Evolutionary conservation across 2,888 invertebrate genomes (phyloP).

Genomic region (Octonoba sinensis): DNA sequence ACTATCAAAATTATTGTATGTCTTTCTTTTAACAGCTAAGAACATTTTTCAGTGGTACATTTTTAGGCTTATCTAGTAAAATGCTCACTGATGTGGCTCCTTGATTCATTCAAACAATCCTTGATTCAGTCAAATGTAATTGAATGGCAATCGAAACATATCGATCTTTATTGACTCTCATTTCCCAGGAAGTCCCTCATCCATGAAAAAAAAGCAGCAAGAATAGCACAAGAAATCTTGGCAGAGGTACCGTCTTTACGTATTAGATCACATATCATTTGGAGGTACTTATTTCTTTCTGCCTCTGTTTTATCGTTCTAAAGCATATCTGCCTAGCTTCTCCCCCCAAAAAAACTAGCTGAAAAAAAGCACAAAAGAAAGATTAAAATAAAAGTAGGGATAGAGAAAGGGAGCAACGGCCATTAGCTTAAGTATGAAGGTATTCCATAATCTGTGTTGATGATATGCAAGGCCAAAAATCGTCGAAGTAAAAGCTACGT

Average conservation of each 20-base stretch:
- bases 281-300: conserved; percentile 23
- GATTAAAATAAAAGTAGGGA: conserved; percentile 22
- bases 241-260: conserved; percentile 17
- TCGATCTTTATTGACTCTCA: no score
- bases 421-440: conserved; percentile 55
- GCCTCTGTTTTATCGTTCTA: conserved; percentile 50
- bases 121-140: no score
- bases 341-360: background rate
- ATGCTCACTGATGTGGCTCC: no score
- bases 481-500: conserved; percentile 17
- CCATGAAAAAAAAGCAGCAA: no score
- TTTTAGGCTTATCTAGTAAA: no score
- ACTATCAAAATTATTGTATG: no score
- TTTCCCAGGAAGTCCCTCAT: no score
- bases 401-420: conserved; percentile 13
- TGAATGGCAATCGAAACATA: no score
- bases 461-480: conserved; percentile 40
- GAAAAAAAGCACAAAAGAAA: conserved; percentile 14
- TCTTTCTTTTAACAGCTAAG: no score
- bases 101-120: no score
- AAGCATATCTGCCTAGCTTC: conserved; percentile 42
- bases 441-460: conserved; percentile 49
- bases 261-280: conserved; percentile 58
- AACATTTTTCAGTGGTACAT: no score
- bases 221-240: conserved; percentile 6